phyloP scores from a whole-genome alignment of 2,797 vertebrate genomes.

The Parauchenoglanis ngamensis region DNA sequence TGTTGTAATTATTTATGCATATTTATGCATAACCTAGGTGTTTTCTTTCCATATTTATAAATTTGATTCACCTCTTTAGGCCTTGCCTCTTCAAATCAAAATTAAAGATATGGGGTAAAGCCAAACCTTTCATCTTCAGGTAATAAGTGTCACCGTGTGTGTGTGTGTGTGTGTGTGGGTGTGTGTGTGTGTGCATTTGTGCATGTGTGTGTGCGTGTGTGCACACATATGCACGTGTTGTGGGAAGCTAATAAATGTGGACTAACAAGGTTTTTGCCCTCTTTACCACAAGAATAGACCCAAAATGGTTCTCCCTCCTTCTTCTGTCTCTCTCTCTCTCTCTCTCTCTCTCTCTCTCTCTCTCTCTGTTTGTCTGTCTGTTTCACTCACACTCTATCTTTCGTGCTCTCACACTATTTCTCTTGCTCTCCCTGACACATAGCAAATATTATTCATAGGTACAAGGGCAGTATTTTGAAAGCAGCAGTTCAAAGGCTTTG shows the following conservation, averaged over 20 bases:
- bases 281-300: constrained; percentile 58
- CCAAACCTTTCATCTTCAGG: constrained; percentile 79
- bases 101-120: constrained; percentile 80
- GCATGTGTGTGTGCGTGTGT: constrained; percentile 18
- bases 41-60: constrained; percentile 77
- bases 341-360: constrained; percentile 44
- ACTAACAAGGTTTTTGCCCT: constrained; percentile 60
- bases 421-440: constrained; percentile 71
- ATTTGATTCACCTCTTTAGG: constrained; percentile 70
- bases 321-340: constrained; percentile 16
- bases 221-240: constrained; percentile 32
- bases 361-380: constrained; percentile 14
- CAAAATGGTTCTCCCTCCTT: constrained; percentile 43
- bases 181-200: constrained; percentile 24
- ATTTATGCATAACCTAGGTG: constrained; percentile 73
- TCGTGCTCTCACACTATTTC: constrained; percentile 48
- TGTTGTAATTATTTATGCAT: constrained; percentile 69
- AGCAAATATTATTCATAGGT: constrained; percentile 87
- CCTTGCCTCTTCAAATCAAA: constrained; percentile 78
- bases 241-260: constrained; percentile 63
- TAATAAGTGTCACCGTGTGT: constrained; percentile 35
- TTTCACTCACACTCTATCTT: constrained; percentile 26
- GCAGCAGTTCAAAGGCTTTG: constrained; percentile 83
- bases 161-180: constrained; percentile 36
- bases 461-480: constrained; percentile 85